phyloP scores from a whole-genome alignment of 53 echinoderm and acorn worm species.

The Apostichopus leukothele region DNA sequence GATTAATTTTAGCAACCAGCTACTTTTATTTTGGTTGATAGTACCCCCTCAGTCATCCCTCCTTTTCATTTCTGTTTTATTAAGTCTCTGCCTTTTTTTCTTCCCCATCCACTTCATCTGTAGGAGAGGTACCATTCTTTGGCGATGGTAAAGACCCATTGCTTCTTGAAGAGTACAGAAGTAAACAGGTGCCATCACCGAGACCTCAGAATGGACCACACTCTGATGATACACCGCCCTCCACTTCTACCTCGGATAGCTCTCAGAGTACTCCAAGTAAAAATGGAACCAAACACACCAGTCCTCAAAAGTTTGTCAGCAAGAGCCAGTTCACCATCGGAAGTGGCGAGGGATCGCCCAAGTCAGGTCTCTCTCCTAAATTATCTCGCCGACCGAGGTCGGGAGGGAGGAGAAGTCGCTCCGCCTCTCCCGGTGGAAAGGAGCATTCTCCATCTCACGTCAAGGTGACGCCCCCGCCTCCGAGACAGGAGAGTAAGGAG shows the following conservation, averaged over 20 bases:
- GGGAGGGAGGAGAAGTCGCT: constrained; percentile 77
- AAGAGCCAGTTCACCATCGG: constrained; percentile 89
- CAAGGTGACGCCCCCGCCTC: constrained; percentile 46
- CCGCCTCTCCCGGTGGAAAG: constrained; percentile 85
- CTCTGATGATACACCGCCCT: neutral
- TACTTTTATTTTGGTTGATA: too few species aligned
- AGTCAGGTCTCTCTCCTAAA: constrained; percentile 87
- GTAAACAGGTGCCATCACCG: neutral
- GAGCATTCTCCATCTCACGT: constrained; percentile 81
- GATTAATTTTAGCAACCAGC: too few species aligned
- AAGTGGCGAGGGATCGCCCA: constrained; percentile 81
- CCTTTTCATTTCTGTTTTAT: neutral
- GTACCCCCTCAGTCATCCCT: too few species aligned
- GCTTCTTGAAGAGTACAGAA: neutral
- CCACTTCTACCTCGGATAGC: constrained; percentile 5
- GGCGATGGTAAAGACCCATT: constrained; percentile 29
- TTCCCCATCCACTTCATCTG: neutral
- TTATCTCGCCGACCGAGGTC: constrained; percentile 71
- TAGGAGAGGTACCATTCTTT: constrained; percentile 38
- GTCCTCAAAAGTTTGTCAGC: constrained; percentile 67
- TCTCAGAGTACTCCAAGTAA: constrained; percentile 30
- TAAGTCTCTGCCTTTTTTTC: neutral
- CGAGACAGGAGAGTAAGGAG: constrained; percentile 77
- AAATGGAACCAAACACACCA: constrained; percentile 31
- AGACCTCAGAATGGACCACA: neutral